Percentiles rank a stretch among this genome's conserved stretches.
Conservation (phyloP, 2,797 vertebrate genomes). For the Eulemur mongoz region DNA sequence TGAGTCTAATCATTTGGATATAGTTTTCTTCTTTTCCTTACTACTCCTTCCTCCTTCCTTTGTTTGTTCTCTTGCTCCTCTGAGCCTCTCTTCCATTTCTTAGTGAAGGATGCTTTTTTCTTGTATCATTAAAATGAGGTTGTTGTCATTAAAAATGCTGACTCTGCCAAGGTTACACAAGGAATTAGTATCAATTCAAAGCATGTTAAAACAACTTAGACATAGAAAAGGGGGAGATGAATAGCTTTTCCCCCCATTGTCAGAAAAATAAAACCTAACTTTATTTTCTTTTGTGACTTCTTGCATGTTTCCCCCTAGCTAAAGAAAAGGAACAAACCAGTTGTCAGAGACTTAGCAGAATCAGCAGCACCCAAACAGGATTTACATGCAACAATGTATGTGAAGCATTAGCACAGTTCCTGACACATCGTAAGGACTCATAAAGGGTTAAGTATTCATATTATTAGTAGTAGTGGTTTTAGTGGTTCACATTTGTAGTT, state of each 20-base stretch:
- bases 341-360: background rate
- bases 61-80: background rate
- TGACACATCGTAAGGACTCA: background rate
- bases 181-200: conserved; percentile 54
- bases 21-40: background rate
- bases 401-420: background rate
- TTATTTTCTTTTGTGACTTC: background rate
- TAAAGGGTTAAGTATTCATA: background rate
- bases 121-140: conserved; percentile 34
- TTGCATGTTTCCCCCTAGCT: background rate
- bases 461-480: background rate
- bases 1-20: background rate
- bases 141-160: conserved; percentile 43
- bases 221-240: background rate
- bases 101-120: background rate
- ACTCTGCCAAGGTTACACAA: conserved; percentile 40
- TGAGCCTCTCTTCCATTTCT: background rate
- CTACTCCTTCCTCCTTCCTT: background rate
- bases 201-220: conserved; percentile 20
- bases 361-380: background rate
- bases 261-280: conserved; percentile 16
- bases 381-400: background rate
- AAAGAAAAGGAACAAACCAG: background rate
- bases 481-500: background rate
- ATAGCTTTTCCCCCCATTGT: background rate